phyloP scores from a whole-genome alignment of 2,113 vertebrate species.

The Rostratula benghalensis region DNA sequence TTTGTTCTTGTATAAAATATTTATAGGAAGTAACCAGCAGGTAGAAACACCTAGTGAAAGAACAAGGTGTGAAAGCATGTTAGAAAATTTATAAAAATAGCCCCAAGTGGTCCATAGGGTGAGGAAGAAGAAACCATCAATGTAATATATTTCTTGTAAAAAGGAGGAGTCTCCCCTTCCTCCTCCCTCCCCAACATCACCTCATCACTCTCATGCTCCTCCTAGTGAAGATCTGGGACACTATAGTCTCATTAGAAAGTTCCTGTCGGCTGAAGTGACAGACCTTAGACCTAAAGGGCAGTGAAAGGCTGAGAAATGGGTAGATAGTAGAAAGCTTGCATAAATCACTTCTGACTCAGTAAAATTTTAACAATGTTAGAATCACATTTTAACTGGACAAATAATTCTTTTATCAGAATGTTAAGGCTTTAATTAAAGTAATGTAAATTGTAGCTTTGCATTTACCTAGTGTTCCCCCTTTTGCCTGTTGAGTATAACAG shows the following conservation, averaged over 20 bases:
- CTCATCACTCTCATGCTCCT: not conserved
- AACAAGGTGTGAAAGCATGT: not conserved
- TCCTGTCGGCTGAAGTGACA: not conserved
- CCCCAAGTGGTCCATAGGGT: not conserved
- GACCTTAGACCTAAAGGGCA: not conserved
- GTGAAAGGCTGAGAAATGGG: not conserved
- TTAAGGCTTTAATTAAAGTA: not conserved
- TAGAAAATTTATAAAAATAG: not conserved
- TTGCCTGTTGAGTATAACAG: not conserved
- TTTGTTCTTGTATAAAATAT: not conserved
- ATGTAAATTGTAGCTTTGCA: not conserved
- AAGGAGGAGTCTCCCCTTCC: not conserved
- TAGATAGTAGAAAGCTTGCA: not conserved
- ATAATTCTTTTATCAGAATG: not conserved
- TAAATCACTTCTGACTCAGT: not conserved
- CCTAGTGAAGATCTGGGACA: not conserved
- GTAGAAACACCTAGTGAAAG: not conserved
- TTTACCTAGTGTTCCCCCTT: not conserved
- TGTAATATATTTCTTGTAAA: not conserved
- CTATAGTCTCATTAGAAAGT: fast-evolving
- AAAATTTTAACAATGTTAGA: not conserved
- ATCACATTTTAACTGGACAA: not conserved
- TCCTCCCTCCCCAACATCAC: not conserved
- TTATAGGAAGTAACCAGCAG: not conserved
- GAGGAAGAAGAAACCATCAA: not conserved